Evolutionary conservation across 2,888 invertebrate species (phyloP), one percentile per base, ranked within the genome.

Genomic region (Eristalis pertinax): DNA sequence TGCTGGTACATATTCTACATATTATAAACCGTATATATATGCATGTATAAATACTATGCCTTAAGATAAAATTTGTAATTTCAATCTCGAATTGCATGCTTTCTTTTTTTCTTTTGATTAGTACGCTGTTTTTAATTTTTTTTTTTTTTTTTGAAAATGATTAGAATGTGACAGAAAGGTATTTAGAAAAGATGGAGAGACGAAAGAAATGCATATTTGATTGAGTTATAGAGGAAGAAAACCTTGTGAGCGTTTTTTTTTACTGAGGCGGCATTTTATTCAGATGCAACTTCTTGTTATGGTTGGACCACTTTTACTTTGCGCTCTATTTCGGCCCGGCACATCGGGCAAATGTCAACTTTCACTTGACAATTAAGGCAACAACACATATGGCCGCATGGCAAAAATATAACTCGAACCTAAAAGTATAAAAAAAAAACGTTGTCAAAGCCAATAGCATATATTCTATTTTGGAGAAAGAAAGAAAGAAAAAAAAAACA

Each of bases 361-460:
- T 93, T 91, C 15, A 91, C 92, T 68, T 96, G 95, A 93, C 98
- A 98, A 70, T 92, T 91, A 72, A 94, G 92, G 92, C 98, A 98
- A 91, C 96, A 96, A 91, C 97, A 98, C 91, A 97, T 95, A 92
- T 98, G 98, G 77, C 98, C 98, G 92, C 98, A 98, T 76, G 97
- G 97, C 90, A 97, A 95, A 94, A 97, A 97, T 90, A 97, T 96
- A 72, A 97, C 94, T 92, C 96, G 95, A 89, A 96, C 95, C 96
- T 96, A 56, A 4, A 74, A 60, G 22, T 32, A 72, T 0, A 63
- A 63, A 60, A 11, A 41, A 65, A 63, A 4, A 26, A 26, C 4
- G 26, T 26, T 26, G 29, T 19, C 2, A 7, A 63, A 63, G 2
- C 7, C n/a, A n/a, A n/a, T n/a, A n/a, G n/a, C n/a, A n/a, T n/a